phyloP scores from a whole-genome alignment of 1,140 invertebrate species.

The Saxidomus purpurata region DNA sequence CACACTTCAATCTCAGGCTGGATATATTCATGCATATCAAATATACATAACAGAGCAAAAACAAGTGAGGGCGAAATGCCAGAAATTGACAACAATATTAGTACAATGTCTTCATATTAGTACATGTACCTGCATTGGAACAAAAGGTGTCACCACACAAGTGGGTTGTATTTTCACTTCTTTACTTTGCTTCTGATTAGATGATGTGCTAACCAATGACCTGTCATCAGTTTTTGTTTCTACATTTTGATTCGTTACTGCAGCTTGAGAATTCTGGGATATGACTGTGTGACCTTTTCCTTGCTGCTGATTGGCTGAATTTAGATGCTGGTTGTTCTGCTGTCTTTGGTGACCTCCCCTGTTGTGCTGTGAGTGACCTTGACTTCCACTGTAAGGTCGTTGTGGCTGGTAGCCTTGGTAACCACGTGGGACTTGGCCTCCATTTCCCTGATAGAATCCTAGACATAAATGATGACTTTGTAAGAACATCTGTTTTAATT shows the following conservation, averaged over 20 bases:
- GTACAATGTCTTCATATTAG: no score
- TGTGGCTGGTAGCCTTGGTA: conserved; percentile 48
- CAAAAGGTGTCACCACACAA: conserved; percentile 63
- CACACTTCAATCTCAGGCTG: no score
- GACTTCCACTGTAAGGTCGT: conserved; percentile 40
- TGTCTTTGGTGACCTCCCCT: conserved; percentile 33
- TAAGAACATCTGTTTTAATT: no score
- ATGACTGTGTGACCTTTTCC: neutral
- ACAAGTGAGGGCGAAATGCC: no score
- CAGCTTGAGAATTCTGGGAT: neutral
- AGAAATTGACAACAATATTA: no score
- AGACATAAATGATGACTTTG: no score
- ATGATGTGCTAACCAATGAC: conserved; percentile 14
- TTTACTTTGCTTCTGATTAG: conserved; percentile 50
- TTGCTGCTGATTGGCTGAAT: conserved; percentile 28
- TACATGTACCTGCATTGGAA: conserved; percentile 62
- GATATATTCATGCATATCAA: no score
- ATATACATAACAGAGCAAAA: no score
- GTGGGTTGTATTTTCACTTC: conserved; percentile 60
- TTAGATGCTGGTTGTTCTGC: conserved; percentile 1
- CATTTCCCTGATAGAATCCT: conserved; percentile 32
- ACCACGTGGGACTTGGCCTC: neutral
- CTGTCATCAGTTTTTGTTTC: neutral
- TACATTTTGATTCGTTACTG: conserved; percentile 13
- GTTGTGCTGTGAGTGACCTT: conserved; percentile 19